Evolutionary conservation across 2,888 invertebrate genomes (phyloP), one percentile per base, ranked within the genome.

Genomic region (Xanthorhoe spadicearia): DNA sequence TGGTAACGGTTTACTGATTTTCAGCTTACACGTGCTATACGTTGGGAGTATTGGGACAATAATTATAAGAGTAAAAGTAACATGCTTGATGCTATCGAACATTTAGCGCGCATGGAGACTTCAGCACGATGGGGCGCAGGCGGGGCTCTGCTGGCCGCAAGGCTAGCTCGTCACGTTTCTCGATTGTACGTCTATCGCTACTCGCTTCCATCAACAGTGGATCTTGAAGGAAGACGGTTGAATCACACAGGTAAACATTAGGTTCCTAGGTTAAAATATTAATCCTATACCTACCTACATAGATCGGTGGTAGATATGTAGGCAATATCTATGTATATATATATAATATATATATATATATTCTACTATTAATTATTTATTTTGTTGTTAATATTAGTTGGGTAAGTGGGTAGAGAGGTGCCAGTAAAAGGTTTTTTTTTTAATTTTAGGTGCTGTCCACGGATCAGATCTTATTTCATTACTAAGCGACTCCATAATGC

Each of bases 381-480:
- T n/a, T n/a, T n/a, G n/a, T n/a, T n/a, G n/a, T n/a, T n/a, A n/a
- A n/a, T n/a, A n/a, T n/a, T n/a, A n/a, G n/a, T n/a, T n/a, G n/a
- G n/a, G n/a, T n/a, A n/a, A n/a, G n/a, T n/a, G n/a, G n/a, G n/a
- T n/a, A n/a, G n/a, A n/a, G n/a, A n/a, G n/a, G n/a, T n/a, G n/a
- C n/a, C 4, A 23, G 23, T 23, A 23, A 13, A 38, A 38, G 1
- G 38, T 38, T 2, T 13, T 13, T 43, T 58, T 61, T 17, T 4
- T 17, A 15, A 55, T 72, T 64, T 18, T 70, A 94, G 96, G 96
- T 62, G 94, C 95, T n/a, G 93, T 94, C 0, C 95, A 96, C 72
- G 95, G 95, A 5, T 93, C 95, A 0, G 96, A 96, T 82, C 84
- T 96, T 65, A 90, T 96, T 9, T 89, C 95, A 38, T 82, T 96